A percentile compares a stretch with the other conserved stretches of the same genome.
Conservation (phyloP, 2,888 invertebrate genomes). For the Chalcosyrphus nemorum region DNA sequence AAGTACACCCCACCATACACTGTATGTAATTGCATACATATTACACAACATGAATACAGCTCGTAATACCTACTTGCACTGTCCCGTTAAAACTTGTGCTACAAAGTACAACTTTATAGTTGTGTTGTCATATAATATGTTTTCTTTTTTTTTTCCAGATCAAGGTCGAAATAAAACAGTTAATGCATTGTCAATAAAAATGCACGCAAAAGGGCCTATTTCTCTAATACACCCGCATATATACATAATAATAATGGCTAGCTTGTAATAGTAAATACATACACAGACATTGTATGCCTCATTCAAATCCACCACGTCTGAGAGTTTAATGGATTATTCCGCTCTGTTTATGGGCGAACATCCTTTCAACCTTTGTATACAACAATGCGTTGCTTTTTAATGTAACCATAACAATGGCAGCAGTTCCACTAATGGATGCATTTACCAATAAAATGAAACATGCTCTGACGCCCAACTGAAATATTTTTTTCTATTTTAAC, state of each 20-base stretch:
- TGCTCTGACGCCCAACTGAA: slow-evolving; percentile 20
- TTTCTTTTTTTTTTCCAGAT: not conserved
- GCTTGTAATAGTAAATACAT: not conserved
- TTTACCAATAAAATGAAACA: slow-evolving; percentile 52
- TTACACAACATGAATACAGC: no score
- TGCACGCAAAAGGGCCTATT: slow-evolving; percentile 16
- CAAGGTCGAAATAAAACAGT: slow-evolving; percentile 33
- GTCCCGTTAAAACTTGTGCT: not conserved
- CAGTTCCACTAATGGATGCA: slow-evolving; percentile 61
- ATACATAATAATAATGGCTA: not conserved
- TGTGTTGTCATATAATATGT: not conserved
- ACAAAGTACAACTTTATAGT: not conserved
- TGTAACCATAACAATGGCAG: slow-evolving; percentile 53
- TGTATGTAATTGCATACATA: not conserved
- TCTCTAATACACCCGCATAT: not conserved
- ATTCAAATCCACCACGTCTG: slow-evolving; percentile 48
- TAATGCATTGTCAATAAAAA: slow-evolving; percentile 25
- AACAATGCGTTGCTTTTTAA: slow-evolving; percentile 52
- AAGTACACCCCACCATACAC: not conserved
- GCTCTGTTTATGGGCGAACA: slow-evolving; percentile 49
- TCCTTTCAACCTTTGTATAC: slow-evolving; percentile 32
- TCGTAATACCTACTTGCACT: no score
- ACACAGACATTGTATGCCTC: slow-evolving; percentile 34
- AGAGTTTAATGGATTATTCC: slow-evolving; percentile 72
- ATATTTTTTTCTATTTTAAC: slow-evolving; percentile 30